phyloP scores from a whole-genome alignment of 2,888 invertebrate genomes.

The Drosophila vallismaia region DNA sequence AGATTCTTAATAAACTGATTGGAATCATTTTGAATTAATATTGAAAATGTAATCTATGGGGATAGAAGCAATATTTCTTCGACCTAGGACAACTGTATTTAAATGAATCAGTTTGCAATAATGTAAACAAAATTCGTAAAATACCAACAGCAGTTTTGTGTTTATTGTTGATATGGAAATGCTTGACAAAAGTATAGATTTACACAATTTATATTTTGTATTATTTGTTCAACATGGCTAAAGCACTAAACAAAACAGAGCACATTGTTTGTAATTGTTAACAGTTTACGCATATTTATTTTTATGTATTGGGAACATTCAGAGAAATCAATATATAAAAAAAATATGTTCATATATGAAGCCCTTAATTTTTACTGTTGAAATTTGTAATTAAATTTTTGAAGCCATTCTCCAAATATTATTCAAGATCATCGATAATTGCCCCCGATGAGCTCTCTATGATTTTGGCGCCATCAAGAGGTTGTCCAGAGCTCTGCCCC shows the following conservation, averaged over 20 bases:
- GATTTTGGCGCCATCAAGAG: constrained; percentile 65
- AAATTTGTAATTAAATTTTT: constrained; percentile 51
- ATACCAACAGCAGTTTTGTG: background rate
- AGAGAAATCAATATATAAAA: constrained; percentile 48
- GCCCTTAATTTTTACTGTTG: constrained; percentile 59
- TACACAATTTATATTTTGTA: constrained; percentile 8
- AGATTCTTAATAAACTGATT: background rate
- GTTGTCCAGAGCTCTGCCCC: constrained; percentile 43
- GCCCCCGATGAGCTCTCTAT: constrained; percentile 67
- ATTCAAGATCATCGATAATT: constrained; percentile 82
- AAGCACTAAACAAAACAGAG: constrained; percentile 21
- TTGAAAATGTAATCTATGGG: background rate
- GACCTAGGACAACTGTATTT: background rate
- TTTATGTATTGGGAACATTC: constrained; percentile 52
- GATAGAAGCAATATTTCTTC: background rate
- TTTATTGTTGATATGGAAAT: constrained; percentile 4
- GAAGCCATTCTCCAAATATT: constrained; percentile 49
- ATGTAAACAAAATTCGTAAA: background rate
- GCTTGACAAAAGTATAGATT: constrained; percentile 7
- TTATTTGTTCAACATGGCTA: constrained; percentile 13
- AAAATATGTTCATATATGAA: constrained; percentile 38
- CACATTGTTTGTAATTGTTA: constrained; percentile 27
- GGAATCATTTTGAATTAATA: background rate
- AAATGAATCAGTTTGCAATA: background rate
- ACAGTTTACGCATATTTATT: constrained; percentile 47